Percentiles rank a stretch among this genome's conserved stretches.
Evolutionary conservation across 2,888 invertebrate genomes (phyloP).

Genomic region (Drosophila niveifrons): DNA sequence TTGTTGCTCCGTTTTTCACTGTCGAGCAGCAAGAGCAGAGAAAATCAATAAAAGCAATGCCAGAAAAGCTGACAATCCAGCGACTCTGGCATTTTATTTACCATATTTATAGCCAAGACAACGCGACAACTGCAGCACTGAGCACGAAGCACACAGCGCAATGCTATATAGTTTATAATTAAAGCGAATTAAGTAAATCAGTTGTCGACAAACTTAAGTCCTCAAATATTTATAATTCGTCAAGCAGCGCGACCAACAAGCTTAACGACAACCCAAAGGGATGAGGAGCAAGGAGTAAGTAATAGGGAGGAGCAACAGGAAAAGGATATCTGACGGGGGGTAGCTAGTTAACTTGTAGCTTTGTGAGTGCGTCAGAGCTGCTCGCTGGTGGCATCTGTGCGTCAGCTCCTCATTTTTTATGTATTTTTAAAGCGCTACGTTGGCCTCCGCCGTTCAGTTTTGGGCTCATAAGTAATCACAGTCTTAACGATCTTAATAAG

Average conservation of each 20-base stretch:
- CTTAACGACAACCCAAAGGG: constrained; percentile 48
- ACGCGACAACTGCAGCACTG: constrained; percentile 28
- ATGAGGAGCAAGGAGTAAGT: not conserved
- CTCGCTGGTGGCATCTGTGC: constrained; percentile 23
- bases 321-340: not conserved
- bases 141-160: not conserved
- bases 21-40: constrained; percentile 1
- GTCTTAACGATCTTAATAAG: constrained; percentile 56
- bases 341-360: constrained; percentile 6
- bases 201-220: constrained; percentile 54
- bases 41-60: constrained; percentile 69
- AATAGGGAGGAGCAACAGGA: not conserved
- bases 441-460: constrained; percentile 22
- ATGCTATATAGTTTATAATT: constrained; percentile 60
- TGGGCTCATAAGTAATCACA: constrained; percentile 58
- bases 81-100: constrained; percentile 44
- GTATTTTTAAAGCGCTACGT: constrained; percentile 68
- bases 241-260: constrained; percentile 39
- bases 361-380: constrained; percentile 53
- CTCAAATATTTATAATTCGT: constrained; percentile 69
- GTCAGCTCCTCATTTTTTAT: constrained; percentile 63
- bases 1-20: constrained; percentile 55
- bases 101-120: constrained; percentile 41
- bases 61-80: constrained; percentile 24
- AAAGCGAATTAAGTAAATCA: constrained; percentile 68